Evolutionary conservation across 1,140 invertebrate species (phyloP), one percentile per base, ranked within the genome.

Genomic region (Hypothenemus hampei): DNA sequence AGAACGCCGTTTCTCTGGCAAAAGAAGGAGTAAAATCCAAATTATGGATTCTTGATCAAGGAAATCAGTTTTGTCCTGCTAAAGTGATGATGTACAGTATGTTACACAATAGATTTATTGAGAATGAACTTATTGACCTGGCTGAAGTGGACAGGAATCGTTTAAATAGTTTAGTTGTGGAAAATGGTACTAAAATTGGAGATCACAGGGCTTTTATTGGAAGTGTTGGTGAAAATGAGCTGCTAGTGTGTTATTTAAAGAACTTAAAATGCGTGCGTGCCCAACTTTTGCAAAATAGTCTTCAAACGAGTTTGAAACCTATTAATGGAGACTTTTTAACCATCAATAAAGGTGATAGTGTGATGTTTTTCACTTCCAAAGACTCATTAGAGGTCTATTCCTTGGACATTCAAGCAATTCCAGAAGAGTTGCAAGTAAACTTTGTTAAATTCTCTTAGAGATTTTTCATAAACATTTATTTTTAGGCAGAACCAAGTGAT

Each of bases 11-110:
- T 10, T 56, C 61, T 6, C 16, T 66, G 7, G 63, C 61, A 45
- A 46, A 65, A 35, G 62, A 68, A 55, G n/a, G 16, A 3, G 45
- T 24, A 4, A 59, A 51, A 40, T 53, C 57, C 2, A 58, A 63
- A 43, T 57, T 69, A 23, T 69, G 67, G 67, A 57, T 67, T 35
- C 55, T 69, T 15, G 67, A 69, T 51, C 55, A 48, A 23, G 65
- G 64, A 3, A 67, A 58, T 45, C 22, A 57, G 5, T 45, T 52
- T 5, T 65, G 65, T 53, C 18, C 40, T 4, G 24, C 65, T 3
- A 68, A 68, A 62, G 48, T 68, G 11, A 36, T 64, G 4, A 52
- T 62, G 7, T 68, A 62, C 24, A 62, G 58, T 57, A 36, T 66
- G 15, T 57, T 63, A 36, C 57, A 52, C 11, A 63, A 65, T 33